Percentiles rank a stretch among this genome's conserved stretches.
These are phyloP conservation scores for Cranoglanis bouderius DNA, from an alignment of 2,113 vertebrate species.

Conservation along the genomic window DNA sequence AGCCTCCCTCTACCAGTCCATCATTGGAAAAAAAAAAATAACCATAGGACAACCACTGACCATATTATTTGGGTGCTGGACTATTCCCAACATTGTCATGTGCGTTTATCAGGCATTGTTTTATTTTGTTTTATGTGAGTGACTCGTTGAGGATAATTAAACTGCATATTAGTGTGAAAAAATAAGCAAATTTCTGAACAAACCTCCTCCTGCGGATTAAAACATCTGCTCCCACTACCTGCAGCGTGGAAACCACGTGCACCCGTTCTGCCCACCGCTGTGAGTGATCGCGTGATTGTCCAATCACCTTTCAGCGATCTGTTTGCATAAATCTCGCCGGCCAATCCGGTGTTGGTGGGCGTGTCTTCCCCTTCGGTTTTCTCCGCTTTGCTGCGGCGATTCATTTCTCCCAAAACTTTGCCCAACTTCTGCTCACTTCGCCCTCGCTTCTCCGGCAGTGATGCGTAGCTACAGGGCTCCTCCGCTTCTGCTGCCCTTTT, in stretches of 20 bases:
- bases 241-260: slow-evolving; percentile 80
- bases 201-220: background rate
- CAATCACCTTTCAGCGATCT: slow-evolving; percentile 46
- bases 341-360: slow-evolving; percentile 51
- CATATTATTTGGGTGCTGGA: background rate
- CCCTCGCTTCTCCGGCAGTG: slow-evolving; percentile 57
- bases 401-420: slow-evolving; percentile 74
- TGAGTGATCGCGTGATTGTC: slow-evolving; percentile 48
- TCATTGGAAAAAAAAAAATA: background rate
- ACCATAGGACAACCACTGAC: background rate
- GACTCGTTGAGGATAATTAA: background rate
- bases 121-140: background rate
- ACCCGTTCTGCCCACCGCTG: slow-evolving; percentile 67
- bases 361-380: slow-evolving; percentile 16
- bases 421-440: slow-evolving; percentile 17
- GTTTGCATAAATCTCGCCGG: background rate
- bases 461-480: slow-evolving; percentile 76
- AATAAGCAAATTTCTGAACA: background rate
- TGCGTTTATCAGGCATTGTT: background rate
- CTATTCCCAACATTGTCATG: background rate
- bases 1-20: background rate
- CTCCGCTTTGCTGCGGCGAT: slow-evolving; percentile 66
- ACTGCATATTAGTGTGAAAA: background rate
- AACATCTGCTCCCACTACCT: slow-evolving; percentile 17
- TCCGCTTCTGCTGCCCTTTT: slow-evolving; percentile 68